Evolutionary conservation across 2,113 vertebrate genomes (phyloP).

Genomic region (Etia nguti): DNA sequence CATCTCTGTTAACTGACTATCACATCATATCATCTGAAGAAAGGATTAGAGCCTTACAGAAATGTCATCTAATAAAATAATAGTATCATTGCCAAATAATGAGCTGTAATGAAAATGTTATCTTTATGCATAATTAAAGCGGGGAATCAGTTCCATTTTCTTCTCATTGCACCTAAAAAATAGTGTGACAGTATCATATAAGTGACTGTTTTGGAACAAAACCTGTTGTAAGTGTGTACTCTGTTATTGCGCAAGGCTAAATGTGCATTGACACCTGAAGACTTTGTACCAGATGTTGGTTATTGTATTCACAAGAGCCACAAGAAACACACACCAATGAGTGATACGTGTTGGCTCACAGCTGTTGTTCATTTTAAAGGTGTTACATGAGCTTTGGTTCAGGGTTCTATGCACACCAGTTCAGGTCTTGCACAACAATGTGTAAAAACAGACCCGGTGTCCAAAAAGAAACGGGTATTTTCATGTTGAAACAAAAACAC

Average conservation of each 20-base stretch:
- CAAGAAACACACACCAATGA: background rate
- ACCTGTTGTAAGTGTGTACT: background rate
- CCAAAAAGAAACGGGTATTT: accelerated
- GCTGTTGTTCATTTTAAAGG: background rate
- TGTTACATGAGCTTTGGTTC: background rate
- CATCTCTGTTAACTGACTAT: background rate
- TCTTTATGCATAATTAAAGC: background rate
- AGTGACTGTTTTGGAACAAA: background rate
- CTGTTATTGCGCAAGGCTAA: background rate
- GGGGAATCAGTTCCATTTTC: background rate
- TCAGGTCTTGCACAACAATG: background rate
- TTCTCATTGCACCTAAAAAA: background rate
- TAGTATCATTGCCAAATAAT: background rate
- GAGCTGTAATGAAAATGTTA: background rate
- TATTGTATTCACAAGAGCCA: background rate
- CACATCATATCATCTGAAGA: background rate
- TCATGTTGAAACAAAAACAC: background rate
- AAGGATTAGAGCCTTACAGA: background rate
- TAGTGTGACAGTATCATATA: background rate
- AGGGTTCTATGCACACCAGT: background rate
- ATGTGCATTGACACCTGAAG: background rate
- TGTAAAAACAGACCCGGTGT: background rate
- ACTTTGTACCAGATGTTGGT: background rate
- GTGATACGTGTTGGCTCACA: background rate
- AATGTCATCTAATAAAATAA: background rate